Evolutionary conservation across 2,888 invertebrate species (phyloP).

Genomic region (Noctua comes): DNA sequence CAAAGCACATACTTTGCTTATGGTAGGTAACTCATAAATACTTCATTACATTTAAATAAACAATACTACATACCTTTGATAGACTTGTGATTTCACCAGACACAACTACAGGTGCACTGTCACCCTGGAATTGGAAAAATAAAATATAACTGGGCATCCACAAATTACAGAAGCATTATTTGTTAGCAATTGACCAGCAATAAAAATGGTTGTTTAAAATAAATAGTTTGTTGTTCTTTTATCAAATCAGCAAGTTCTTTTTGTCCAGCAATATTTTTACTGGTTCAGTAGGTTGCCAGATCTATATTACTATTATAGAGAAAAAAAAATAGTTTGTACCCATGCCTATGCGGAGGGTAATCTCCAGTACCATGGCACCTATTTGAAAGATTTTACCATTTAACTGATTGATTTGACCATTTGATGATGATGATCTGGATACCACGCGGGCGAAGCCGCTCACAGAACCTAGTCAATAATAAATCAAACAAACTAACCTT

Average conservation of each 20-base stretch:
- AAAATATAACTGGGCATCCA: background rate
- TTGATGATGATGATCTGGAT: background rate
- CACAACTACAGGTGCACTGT: conserved; percentile 93
- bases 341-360: background rate
- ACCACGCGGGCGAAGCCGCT: background rate
- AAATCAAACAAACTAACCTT: background rate
- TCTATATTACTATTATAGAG: background rate
- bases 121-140: conserved; percentile 87
- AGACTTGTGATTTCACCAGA: conserved; percentile 95
- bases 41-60: conserved; percentile 1
- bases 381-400: background rate
- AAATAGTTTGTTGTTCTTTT: background rate
- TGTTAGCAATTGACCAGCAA: background rate
- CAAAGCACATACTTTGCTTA: background rate
- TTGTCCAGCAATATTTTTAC: background rate
- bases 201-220: background rate
- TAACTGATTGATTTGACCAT: background rate
- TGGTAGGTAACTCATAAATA: background rate
- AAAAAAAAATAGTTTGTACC: background rate
- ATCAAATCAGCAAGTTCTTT: background rate
- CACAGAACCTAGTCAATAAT: background rate
- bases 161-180: background rate
- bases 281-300: background rate
- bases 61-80: conserved; percentile 89
- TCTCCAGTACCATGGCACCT: background rate